Conservation (phyloP, 2,113 vertebrate genomes). For the Xiphorhynchus elegans region DNA sequence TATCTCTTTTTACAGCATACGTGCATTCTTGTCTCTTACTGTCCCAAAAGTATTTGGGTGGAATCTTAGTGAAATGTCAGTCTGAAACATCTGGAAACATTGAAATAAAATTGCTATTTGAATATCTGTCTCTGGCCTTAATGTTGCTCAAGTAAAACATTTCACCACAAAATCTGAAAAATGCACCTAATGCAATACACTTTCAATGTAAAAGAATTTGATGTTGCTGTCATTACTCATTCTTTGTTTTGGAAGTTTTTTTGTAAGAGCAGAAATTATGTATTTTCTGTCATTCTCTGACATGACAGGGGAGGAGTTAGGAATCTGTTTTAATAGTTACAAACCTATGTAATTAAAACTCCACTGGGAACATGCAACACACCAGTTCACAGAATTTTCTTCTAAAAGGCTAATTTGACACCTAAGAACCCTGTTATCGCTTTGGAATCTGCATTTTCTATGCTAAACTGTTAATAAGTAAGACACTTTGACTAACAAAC, state of each 20-base stretch:
- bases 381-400: slow-evolving; percentile 38
- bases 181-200: not conserved
- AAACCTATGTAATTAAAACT: slow-evolving; percentile 6
- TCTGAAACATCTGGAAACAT: not conserved
- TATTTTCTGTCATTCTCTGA: not conserved
- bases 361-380: not conserved
- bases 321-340: not conserved
- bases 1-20: not conserved
- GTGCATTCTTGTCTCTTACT: not conserved
- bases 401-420: not conserved
- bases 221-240: not conserved
- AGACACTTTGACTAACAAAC: slow-evolving; percentile 49
- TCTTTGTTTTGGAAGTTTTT: not conserved
- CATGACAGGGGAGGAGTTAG: not conserved
- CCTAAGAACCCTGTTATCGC: not conserved
- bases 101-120: not conserved
- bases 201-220: not conserved
- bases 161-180: not conserved
- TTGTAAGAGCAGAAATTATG: not conserved
- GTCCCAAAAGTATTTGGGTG: not conserved
- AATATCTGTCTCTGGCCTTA: not conserved
- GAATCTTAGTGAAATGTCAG: not conserved
- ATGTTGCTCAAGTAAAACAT: not conserved
- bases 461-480: slow-evolving; percentile 35
- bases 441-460: slow-evolving; percentile 10